phyloP scores from a whole-genome alignment of 2,113 vertebrate species.

The Vidua macroura region DNA sequence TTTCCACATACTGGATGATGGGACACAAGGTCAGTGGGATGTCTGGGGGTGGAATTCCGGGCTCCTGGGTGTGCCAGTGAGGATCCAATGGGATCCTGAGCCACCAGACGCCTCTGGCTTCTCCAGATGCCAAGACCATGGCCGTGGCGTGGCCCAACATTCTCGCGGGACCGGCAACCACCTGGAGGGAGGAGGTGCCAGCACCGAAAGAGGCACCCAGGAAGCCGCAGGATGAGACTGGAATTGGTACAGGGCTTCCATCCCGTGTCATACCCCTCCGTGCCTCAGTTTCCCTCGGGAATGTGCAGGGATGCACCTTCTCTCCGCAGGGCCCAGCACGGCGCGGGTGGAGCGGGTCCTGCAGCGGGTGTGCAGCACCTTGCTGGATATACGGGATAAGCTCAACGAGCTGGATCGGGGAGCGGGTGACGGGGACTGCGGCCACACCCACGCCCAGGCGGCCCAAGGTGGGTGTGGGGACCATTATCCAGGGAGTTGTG shows the following conservation, averaged over 20 bases:
- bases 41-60: neutral
- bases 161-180: conserved; percentile 51
- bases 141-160: conserved; percentile 87
- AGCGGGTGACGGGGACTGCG: conserved; percentile 90
- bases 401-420: conserved; percentile 89
- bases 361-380: conserved; percentile 73
- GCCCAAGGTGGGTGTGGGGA: conserved; percentile 76
- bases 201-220: neutral
- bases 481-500: rapidly evolving
- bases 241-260: conserved; percentile 3
- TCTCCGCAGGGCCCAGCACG: conserved; percentile 59
- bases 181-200: conserved; percentile 47
- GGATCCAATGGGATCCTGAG: neutral
- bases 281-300: neutral
- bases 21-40: no score
- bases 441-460: conserved; percentile 86
- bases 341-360: conserved; percentile 55
- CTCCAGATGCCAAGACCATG: conserved; percentile 81
- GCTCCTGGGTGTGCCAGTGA: no score
- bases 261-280: rapidly evolving
- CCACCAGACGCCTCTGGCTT: rapidly evolving
- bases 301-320: rapidly evolving
- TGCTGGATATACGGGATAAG: conserved; percentile 78
- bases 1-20: rapidly evolving
- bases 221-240: neutral